phyloP scores from a whole-genome alignment of 1,140 invertebrate species.

The Zaprionus ornatus region DNA sequence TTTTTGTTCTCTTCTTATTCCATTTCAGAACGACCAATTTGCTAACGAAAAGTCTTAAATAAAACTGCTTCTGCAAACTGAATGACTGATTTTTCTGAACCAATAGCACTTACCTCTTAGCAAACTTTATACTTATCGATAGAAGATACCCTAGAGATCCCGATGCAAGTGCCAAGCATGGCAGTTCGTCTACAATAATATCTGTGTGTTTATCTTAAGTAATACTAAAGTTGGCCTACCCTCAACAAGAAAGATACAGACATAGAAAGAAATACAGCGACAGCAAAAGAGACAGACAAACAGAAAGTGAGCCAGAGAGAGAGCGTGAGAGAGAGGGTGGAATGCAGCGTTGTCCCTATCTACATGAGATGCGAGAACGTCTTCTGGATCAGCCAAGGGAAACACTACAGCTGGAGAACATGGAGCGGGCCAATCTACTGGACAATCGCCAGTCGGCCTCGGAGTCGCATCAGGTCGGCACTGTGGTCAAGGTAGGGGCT shows the following conservation, averaged over 20 bases:
- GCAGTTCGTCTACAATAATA: conserved; percentile 35
- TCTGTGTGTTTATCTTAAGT: background rate
- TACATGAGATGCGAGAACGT: conserved; percentile 95
- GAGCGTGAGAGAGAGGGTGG: conserved; percentile 74
- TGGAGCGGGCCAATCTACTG: conserved; percentile 84
- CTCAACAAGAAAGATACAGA: conserved; percentile 1
- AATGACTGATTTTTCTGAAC: conserved; percentile 73
- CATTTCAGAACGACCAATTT: conserved; percentile 71
- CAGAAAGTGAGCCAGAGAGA: background rate
- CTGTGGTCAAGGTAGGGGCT: conserved; percentile 91
- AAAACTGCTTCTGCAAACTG: conserved; percentile 73
- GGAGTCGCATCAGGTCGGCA: conserved; percentile 89
- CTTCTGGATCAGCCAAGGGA: conserved; percentile 88
- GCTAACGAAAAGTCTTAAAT: conserved; percentile 72
- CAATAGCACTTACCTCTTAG: conserved; percentile 60
- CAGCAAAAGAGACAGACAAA: conserved; percentile 1
- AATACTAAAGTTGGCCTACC: conserved; percentile 14
- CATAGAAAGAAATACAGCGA: background rate
- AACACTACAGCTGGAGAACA: conserved; percentile 85
- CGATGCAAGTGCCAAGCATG: conserved; percentile 17
- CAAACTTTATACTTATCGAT: conserved; percentile 41
- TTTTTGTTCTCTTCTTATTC: conserved; percentile 14
- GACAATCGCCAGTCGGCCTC: conserved; percentile 86
- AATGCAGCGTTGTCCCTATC: conserved; percentile 95
- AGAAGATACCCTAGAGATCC: background rate